Conservation (phyloP, 2,888 invertebrate species). For the Sarcophaga subvicina region DNA sequence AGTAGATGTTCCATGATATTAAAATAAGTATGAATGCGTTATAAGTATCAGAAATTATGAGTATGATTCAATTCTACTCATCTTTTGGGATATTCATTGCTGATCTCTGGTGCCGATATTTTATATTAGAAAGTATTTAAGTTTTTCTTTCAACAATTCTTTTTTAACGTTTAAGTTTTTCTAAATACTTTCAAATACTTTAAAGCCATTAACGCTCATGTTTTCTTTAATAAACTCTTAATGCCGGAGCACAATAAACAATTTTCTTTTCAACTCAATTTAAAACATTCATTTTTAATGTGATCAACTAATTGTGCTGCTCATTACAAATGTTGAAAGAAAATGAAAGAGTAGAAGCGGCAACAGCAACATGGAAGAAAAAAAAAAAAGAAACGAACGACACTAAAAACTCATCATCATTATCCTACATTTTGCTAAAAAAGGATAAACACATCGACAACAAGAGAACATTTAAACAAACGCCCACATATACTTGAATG, state of each 20-base stretch:
- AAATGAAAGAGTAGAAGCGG: slow-evolving; percentile 8
- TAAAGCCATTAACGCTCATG: neutral
- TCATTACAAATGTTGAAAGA: slow-evolving; percentile 51
- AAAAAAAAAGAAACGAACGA: slow-evolving; percentile 14
- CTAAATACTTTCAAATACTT: neutral
- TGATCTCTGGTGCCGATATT: too few relatives aligned
- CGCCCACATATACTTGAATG: neutral
- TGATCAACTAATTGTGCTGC: slow-evolving; percentile 54
- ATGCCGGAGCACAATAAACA: slow-evolving; percentile 4
- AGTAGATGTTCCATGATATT: too few relatives aligned
- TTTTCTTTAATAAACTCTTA: slow-evolving; percentile 13
- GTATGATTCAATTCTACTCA: too few relatives aligned
- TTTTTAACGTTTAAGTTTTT: too few relatives aligned
- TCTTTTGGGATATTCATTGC: too few relatives aligned
- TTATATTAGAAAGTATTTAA: too few relatives aligned
- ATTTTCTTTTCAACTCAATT: slow-evolving; percentile 54
- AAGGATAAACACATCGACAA: slow-evolving; percentile 35
- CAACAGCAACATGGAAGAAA: slow-evolving; percentile 21
- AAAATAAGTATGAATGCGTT: too few relatives aligned
- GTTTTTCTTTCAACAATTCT: too few relatives aligned
- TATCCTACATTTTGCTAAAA: slow-evolving; percentile 48
- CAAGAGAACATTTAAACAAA: neutral
- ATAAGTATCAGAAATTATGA: too few relatives aligned
- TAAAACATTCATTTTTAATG: slow-evolving; percentile 45
- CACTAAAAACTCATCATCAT: slow-evolving; percentile 61